These are phyloP conservation scores for Itoplectis maculator DNA, from an alignment of 2,888 invertebrate species.

Conservation along the genomic window DNA sequence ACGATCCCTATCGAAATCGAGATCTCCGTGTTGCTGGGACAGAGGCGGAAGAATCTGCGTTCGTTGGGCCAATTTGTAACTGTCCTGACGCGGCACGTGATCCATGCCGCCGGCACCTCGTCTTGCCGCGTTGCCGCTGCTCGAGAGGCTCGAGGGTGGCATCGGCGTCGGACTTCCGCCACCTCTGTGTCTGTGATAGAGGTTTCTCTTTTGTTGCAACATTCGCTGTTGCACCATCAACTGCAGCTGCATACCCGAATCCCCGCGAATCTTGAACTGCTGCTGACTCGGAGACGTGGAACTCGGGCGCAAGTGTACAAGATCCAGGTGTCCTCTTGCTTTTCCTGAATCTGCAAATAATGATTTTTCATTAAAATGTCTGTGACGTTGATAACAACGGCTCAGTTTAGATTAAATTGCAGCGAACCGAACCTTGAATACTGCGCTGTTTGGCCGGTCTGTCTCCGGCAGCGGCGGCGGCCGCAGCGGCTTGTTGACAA, in stretches of 20 bases:
- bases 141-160: constrained; percentile 71
- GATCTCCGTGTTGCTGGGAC: constrained; percentile 84
- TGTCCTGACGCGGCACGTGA: constrained; percentile 93
- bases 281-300: constrained; percentile 76
- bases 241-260: constrained; percentile 88
- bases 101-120: constrained; percentile 85
- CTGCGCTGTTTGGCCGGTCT: constrained; percentile 80
- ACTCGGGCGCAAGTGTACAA: constrained; percentile 80
- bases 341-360: constrained; percentile 81
- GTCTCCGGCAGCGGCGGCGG: constrained; percentile 72
- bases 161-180: constrained; percentile 80
- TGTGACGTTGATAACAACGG: no score
- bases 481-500: constrained; percentile 88
- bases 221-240: constrained; percentile 94
- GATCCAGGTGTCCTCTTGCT: constrained; percentile 80
- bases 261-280: constrained; percentile 80
- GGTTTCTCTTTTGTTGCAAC: constrained; percentile 91
- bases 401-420: no score
- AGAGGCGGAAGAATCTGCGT: constrained; percentile 92
- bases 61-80: constrained; percentile 95
- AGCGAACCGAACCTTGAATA: constrained; percentile 80
- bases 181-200: constrained; percentile 79
- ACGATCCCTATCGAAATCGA: constrained; percentile 78
- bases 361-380: no score
- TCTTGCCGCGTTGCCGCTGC: constrained; percentile 57